Evolutionary conservation across 2,888 invertebrate genomes (phyloP).

Genomic region (Lutraria lutraria): DNA sequence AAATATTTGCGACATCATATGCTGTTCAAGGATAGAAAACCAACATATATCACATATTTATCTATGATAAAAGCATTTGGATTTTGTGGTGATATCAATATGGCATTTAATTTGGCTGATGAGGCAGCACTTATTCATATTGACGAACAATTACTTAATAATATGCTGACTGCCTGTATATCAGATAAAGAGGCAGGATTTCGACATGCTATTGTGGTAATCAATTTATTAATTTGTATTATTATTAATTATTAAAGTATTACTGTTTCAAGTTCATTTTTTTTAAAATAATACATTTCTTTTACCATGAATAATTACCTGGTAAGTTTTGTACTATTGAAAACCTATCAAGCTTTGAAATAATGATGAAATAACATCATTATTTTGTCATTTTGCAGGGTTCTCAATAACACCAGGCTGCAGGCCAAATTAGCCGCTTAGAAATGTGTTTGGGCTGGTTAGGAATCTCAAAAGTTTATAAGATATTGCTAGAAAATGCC

Average conservation of each 20-base stretch:
- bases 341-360: no score
- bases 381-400: no score
- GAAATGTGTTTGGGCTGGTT: no score
- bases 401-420: no score
- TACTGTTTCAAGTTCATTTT: background rate
- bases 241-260: background rate
- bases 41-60: conserved; percentile 93
- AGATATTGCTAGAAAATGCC: no score
- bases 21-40: conserved; percentile 89
- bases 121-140: conserved; percentile 90
- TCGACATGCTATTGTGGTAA: conserved; percentile 91
- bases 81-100: conserved; percentile 92
- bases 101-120: conserved; percentile 94
- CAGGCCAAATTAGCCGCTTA: no score
- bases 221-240: background rate
- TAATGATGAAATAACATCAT: no score
- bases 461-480: no score
- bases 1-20: conserved; percentile 90
- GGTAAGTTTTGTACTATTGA: no score
- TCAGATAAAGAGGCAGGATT: conserved; percentile 93
- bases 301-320: no score
- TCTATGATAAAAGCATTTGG: conserved; percentile 97
- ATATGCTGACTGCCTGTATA: conserved; percentile 94
- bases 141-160: conserved; percentile 91
- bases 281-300: no score